Base-by-base conservation (phyloP, 2,797 vertebrate genomes). In the Squalus acanthias region DNA sequence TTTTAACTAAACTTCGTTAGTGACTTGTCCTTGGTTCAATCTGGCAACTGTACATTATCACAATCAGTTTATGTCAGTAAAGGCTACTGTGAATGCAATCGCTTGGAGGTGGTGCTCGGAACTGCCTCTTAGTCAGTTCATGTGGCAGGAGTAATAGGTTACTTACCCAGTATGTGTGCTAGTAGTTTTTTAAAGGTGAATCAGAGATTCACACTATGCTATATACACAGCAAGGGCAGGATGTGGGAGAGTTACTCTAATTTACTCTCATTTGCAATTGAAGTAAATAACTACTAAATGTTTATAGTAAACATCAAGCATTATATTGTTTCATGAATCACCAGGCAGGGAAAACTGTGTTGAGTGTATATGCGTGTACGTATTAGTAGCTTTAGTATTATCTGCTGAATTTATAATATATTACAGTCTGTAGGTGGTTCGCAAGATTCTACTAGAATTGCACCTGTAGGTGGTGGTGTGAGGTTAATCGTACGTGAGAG, bases 41-140 rank as follows among this genome's bases (percentile, higher is more conserved):
- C 46, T 74, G 94, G 50, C 70, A 76, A 76, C 94, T 93, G n/a
- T 67, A 69, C 63, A 33, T 95, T 50, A 74, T 76, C 94, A 95
- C 94, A 20, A 33, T 95, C 69, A 95, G 60, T 76, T 95, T 95
- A 72, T 74, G 70, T 95, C 70, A 76, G 70, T 29, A 29, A 20
- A 46, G 29, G 26, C 7, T 4, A 57, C 46, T 8, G 50, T 94
- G 65, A 95, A 60, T 95, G 70, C 70, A 29, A 33, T 76, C 53
- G 24, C 60, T 65, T 65, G 87, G 22, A 89, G 65, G 29, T 67
- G 20, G 2, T 46, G 50, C 65, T 26, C 46, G 69, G 67, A 70
- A n/a, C 67, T 70, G 50, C 22, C 69, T 70, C 67, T 53, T 22
- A 72, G 69, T 72, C 46, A 15, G 26, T 70, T 50, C 65, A 72